Base-by-base conservation (phyloP, 1,140 invertebrate species). In the Brachionus paranguensis region DNA sequence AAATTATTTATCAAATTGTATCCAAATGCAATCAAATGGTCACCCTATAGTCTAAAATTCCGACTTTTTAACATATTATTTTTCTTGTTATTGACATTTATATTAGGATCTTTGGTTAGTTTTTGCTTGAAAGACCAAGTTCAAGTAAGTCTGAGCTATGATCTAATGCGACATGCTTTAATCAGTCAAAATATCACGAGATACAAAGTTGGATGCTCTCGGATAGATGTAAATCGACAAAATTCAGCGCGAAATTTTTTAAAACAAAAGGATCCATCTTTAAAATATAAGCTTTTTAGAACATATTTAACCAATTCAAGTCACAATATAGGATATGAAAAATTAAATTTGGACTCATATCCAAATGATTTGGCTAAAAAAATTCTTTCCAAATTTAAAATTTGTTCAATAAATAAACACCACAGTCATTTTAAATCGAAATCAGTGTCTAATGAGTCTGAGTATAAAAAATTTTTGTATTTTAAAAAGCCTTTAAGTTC, bases 81-180 rank as follows among this genome's bases (percentile, higher is more conserved):
- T 29, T 8, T 17, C 5, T 12, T 68, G 7, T 33, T 33, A n/a
- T n/a, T 14, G 3, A 6, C n/a, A 14, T 0, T 68, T 14, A 24
- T 45, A 29, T 17, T 74, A 10, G 17, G 33, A 43, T 37, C 45
- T 24, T 43, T 43, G 2, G 8, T 43, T 12, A 45, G 17, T 45
- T 74, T 43, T 74, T 74, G n/a, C 14, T 43, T 74, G 2, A 45
- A n/a, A 3, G n/a, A 17, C 14, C 12, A 74, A 7, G 17, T 43
- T 20, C 41, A 43, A 74, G 17, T 43, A 43, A 43, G 37, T 45
- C 17, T 76, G 14, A 76, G 72, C 33, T 76, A 76, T 29, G 45
- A 76, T 50, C 72, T 76, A n/a, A 76, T 76, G 72, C 41, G 27
- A 12, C 43, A 76, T 29, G 72, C 72, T 76, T 29, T 76, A 76